A percentile compares a stretch with the other conserved stretches of the same genome.
These are phyloP conservation scores for Manis pentadactyla DNA, from an alignment of 2,797 vertebrate species.

Conservation along the genomic window DNA sequence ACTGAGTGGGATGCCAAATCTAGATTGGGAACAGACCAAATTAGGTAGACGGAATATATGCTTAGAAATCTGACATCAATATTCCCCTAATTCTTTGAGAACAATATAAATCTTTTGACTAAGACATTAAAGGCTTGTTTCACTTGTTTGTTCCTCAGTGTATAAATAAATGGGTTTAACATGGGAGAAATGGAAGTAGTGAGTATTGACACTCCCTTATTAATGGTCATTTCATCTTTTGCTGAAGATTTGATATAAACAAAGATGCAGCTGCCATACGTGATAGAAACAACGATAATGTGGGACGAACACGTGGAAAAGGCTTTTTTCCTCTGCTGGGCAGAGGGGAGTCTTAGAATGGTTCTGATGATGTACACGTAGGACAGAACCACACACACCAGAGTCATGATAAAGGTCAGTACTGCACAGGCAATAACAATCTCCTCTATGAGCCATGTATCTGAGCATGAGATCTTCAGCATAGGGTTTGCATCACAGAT, in stretches of 20 bases:
- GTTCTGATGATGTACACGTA: background rate
- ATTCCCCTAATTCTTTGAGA: background rate
- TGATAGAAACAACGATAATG: conserved; percentile 16
- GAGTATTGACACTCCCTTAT: background rate
- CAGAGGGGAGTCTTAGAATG: background rate
- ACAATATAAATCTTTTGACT: background rate
- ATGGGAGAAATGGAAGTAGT: background rate
- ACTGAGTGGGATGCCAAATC: background rate
- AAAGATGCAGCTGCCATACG: conserved; percentile 24
- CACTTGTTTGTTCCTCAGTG: conserved; percentile 12
- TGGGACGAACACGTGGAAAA: conserved; percentile 10
- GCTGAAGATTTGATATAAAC: conserved; percentile 30
- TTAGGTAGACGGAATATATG: background rate
- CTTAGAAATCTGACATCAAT: background rate
- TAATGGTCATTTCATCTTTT: background rate
- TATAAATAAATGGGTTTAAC: conserved; percentile 52
- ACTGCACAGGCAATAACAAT: too few species aligned
- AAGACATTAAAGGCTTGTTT: conserved; percentile 15
- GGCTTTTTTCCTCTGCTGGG: background rate
- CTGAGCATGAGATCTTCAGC: too few species aligned
- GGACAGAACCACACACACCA: background rate
- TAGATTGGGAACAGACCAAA: background rate
- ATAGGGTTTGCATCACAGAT: too few species aligned
- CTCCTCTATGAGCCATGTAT: too few species aligned
- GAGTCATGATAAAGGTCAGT: background rate